Evolutionary conservation across 2,888 invertebrate genomes (phyloP).

Genomic region (Coronaproctus castanopsis): DNA sequence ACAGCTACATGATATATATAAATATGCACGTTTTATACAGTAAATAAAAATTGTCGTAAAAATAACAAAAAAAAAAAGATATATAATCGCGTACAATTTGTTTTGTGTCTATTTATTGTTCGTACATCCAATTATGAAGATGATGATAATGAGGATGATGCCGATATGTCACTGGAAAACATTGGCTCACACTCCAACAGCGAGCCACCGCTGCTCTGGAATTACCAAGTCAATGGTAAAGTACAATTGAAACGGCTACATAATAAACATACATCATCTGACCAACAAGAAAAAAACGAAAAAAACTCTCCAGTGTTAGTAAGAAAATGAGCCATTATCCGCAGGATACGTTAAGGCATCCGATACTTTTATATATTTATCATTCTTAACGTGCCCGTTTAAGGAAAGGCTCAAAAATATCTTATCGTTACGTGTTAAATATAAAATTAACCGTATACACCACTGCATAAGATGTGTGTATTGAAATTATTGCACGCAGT

Average conservation of each 20-base stretch:
- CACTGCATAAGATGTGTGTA: too few relatives aligned
- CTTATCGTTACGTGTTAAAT: too few relatives aligned
- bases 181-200: constrained; percentile 22
- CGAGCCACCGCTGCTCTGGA: constrained; percentile 23
- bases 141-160: too few relatives aligned
- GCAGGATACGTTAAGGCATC: too few relatives aligned
- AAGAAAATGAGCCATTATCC: neutral
- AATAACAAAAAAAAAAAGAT: neutral
- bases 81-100: neutral
- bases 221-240: constrained; percentile 18
- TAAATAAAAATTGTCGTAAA: too few relatives aligned
- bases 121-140: neutral
- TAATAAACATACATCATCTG: neutral
- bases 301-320: neutral
- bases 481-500: too few relatives aligned
- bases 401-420: too few relatives aligned
- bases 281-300: neutral
- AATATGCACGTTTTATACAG: neutral
- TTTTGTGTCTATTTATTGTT: neutral
- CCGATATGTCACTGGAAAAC: constrained; percentile 13
- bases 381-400: too few relatives aligned
- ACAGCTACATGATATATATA: neutral
- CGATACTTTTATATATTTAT: too few relatives aligned
- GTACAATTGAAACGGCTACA: constrained; percentile 6
- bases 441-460: too few relatives aligned